Evolutionary conservation across 1,140 invertebrate species (phyloP).

Genomic region (Cylas formicarius): DNA sequence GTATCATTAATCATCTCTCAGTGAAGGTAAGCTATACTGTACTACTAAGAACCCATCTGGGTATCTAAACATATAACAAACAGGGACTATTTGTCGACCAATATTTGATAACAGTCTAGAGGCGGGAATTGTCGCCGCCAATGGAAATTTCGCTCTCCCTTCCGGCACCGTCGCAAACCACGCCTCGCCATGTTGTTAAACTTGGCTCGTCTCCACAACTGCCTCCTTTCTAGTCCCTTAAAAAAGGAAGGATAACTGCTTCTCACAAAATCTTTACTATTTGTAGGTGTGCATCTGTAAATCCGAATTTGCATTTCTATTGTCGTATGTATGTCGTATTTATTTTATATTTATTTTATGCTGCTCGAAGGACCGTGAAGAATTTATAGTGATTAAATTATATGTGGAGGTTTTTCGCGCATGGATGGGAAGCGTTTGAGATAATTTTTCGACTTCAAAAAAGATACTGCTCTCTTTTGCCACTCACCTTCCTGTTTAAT

Average conservation of each 20-base stretch:
- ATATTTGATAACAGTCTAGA: constrained; percentile 42
- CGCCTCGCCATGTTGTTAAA: constrained; percentile 41
- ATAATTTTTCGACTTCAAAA: too few relatives aligned
- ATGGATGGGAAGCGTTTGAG: too few relatives aligned
- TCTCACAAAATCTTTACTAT: constrained; percentile 32
- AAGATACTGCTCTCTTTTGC: too few relatives aligned
- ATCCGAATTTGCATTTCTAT: constrained; percentile 24
- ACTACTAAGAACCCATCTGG: constrained; percentile 37
- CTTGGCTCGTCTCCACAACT: constrained; percentile 26
- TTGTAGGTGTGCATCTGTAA: constrained; percentile 26
- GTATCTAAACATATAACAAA: constrained; percentile 44
- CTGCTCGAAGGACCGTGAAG: too few relatives aligned
- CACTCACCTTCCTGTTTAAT: too few relatives aligned
- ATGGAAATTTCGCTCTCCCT: constrained; percentile 28
- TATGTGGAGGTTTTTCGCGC: too few relatives aligned
- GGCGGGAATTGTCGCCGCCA: constrained; percentile 31
- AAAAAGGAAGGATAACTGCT: constrained; percentile 29
- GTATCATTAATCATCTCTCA: constrained; percentile 31
- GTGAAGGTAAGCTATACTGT: constrained; percentile 36
- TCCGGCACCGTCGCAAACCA: constrained; percentile 31
- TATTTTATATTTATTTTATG: too few relatives aligned
- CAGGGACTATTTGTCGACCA: constrained; percentile 43
- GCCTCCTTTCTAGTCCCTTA: constrained; percentile 25
- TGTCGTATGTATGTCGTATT: too few relatives aligned
- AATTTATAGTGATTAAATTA: too few relatives aligned